Evolutionary conservation across 2,113 vertebrate genomes (phyloP).

Genomic region (Catharus bicknelli): DNA sequence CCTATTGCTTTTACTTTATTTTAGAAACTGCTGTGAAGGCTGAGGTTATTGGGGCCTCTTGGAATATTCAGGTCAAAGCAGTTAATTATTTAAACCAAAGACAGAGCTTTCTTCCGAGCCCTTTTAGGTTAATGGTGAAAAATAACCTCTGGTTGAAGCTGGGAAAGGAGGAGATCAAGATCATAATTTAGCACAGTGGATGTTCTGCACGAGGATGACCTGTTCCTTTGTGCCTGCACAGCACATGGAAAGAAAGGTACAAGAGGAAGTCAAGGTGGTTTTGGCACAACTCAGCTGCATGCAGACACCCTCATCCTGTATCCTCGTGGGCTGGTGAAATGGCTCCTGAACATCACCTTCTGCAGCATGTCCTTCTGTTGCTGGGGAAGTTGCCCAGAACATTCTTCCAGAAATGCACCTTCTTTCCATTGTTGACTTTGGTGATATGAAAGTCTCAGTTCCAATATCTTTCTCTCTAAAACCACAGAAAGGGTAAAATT

Average conservation of each 20-base stretch:
- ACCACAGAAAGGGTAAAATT: not conserved
- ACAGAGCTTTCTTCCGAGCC: not conserved
- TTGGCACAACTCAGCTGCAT: not conserved
- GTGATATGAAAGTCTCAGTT: not conserved
- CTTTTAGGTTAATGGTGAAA: not conserved
- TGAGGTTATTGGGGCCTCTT: not conserved
- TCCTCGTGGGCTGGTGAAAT: not conserved
- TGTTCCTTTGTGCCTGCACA: not conserved
- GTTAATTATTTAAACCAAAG: constrained; percentile 12
- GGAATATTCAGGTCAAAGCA: not conserved
- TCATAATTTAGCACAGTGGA: not conserved
- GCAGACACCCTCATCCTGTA: not conserved
- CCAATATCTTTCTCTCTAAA: not conserved
- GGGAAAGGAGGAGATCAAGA: not conserved
- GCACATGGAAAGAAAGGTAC: not conserved
- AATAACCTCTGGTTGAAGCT: not conserved
- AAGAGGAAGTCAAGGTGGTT: not conserved
- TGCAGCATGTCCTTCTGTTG: not conserved
- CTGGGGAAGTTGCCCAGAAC: not conserved
- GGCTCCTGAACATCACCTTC: not conserved
- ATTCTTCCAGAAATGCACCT: not conserved
- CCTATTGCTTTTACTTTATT: not conserved
- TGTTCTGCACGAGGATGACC: not conserved
- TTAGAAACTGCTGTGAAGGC: not conserved
- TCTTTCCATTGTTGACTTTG: not conserved